A percentile compares a stretch with the other conserved stretches of the same genome.
Conservation (phyloP, 2,797 vertebrate genomes). For the Dryobates pubescens region DNA sequence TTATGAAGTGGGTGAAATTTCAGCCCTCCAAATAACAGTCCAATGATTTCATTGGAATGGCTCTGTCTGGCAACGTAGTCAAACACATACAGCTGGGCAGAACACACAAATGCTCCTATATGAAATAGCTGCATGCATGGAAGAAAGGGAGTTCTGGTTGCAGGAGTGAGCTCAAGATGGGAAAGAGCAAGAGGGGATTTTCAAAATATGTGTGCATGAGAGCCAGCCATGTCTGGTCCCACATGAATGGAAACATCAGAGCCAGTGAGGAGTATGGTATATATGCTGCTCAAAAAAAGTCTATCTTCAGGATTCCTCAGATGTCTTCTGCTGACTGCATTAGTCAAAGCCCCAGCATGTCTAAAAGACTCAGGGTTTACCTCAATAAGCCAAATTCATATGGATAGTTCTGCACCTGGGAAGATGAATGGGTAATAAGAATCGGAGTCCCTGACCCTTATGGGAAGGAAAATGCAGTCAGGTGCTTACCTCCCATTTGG, state of each 20-base stretch:
- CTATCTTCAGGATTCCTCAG: background rate
- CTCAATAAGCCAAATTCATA: background rate
- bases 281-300: background rate
- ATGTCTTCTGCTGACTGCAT: background rate
- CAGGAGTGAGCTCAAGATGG: rapidly evolving
- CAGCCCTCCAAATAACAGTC: constrained; percentile 60
- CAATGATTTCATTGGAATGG: constrained; percentile 68
- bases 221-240: background rate
- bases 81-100: constrained; percentile 54
- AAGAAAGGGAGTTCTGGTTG: background rate
- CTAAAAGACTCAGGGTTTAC: background rate
- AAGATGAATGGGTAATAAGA: background rate
- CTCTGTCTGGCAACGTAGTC: constrained; percentile 35
- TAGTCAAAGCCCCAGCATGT: background rate
- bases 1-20: constrained; percentile 69
- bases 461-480: background rate
- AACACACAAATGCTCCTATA: constrained; percentile 7
- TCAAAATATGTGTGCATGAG: background rate
- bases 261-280: background rate
- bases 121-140: background rate
- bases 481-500: background rate
- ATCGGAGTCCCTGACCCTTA: background rate
- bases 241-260: background rate
- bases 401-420: background rate
- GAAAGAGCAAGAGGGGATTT: background rate